Base-by-base conservation (phyloP, 2,113 vertebrate species). In the Cheirogaleus medius region DNA sequence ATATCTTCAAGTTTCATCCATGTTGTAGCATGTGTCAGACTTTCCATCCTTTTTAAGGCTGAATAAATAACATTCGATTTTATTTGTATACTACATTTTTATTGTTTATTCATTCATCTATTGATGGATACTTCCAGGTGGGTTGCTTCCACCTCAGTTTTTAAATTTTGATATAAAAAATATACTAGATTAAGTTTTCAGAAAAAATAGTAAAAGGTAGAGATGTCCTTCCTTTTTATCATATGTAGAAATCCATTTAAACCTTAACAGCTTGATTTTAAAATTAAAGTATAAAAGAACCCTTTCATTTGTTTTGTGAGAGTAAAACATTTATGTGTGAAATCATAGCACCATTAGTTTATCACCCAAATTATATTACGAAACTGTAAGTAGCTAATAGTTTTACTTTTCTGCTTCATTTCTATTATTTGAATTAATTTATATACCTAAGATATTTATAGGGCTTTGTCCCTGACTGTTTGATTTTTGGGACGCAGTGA, bases 131-230 rank as follows among this genome's bases (percentile, higher is more conserved):
- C 17, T 92, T 66, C 17, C 18, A 54, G 52, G 52, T 54, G 27
- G 34, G 58, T 49, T 90, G 3, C 58, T 81, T 52, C 82, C 13
- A 80, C 18, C 11, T 78, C 54, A 74, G 2, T 6, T 93, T 95
- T 92, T 68, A 37, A 13, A 34, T 91, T 88, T 97, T 68, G 23
- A 74, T 94, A 52, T 90, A 49, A 71, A 71, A 95, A 64, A 66
- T 71, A 34, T 25, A 54, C 8, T 60, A 71, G 63, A 29, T 69
- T 13, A 73, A 84, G 5, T 20, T 76, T 3, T 64, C n/a, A 32
- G 23, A 37, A 12, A n/a, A 74, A 94, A 37, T 14, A 93, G 58
- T 44, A 76, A 89, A 44, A 93, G 6, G 37, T 96, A 71, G 32
- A 92, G 77, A 32, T 90, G 27, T 44, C 15, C 0, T 93, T 94